A percentile compares a stretch with the other conserved stretches of the same genome.
These are phyloP conservation scores for Paragorgia papillata DNA, from an alignment of 92 coral and sea anemone species.

Conservation along the genomic window DNA sequence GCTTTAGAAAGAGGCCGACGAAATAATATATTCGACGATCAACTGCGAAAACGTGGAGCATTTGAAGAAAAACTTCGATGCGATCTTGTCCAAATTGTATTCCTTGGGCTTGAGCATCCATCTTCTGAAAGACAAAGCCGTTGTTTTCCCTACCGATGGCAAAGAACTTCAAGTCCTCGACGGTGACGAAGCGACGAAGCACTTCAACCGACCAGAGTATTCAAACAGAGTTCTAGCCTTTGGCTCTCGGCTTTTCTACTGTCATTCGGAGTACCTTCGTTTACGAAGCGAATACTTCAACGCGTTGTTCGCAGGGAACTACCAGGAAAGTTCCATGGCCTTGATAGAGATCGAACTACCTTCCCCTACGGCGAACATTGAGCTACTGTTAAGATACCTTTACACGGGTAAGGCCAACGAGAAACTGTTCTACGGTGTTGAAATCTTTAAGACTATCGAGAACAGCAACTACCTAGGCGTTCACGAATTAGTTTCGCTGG, in stretches of 20 bases:
- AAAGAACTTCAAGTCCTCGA: conserved; percentile 71
- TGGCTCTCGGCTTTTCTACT: conserved; percentile 75
- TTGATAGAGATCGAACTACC: conserved; percentile 78
- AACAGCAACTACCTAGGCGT: conserved; percentile 86
- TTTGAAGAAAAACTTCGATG: conserved; percentile 58
- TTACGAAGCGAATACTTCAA: conserved; percentile 87
- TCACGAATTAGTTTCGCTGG: conserved; percentile 61
- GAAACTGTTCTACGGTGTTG: conserved; percentile 70
- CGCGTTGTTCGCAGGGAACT: conserved; percentile 76
- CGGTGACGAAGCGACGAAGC: conserved; percentile 89
- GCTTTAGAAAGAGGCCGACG: no score
- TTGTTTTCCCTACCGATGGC: conserved; percentile 62
- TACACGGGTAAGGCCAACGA: conserved; percentile 79
- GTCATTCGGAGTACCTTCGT: conserved; percentile 83
- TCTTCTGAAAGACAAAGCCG: conserved; percentile 78
- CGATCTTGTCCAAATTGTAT: conserved; percentile 52
- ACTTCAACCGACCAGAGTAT: conserved; percentile 82
- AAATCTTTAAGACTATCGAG: conserved; percentile 80
- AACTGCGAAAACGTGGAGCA: conserved; percentile 43
- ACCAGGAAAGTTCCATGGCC: conserved; percentile 82
- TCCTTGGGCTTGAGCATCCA: conserved; percentile 81
- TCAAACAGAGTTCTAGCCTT: conserved; percentile 84
- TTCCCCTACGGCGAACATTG: conserved; percentile 69
- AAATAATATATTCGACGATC: not conserved
- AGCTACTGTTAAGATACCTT: conserved; percentile 77